phyloP scores from a whole-genome alignment of 2,888 invertebrate species.

The Microplitis manilae region DNA sequence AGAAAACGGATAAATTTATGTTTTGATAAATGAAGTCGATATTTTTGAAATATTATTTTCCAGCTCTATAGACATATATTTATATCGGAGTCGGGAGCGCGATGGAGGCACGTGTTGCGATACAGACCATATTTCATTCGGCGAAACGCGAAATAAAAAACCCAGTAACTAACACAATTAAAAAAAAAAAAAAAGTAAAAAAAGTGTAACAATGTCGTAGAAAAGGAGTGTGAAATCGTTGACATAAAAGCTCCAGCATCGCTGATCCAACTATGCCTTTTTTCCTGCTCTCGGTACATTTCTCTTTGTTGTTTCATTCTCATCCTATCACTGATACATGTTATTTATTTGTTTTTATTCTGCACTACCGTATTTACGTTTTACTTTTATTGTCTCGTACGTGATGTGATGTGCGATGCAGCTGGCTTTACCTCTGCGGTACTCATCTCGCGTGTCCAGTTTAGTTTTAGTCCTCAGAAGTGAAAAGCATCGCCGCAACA shows the following conservation, averaged over 20 bases:
- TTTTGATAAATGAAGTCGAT: slow-evolving; percentile 19
- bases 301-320: not conserved
- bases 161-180: not conserved
- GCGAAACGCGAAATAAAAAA: not conserved
- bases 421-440: not conserved
- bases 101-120: not conserved
- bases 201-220: slow-evolving; percentile 13
- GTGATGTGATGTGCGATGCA: slow-evolving; percentile 2
- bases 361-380: not conserved
- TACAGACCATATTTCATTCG: slow-evolving; percentile 15
- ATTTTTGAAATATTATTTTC: slow-evolving; percentile 11
- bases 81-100: not conserved
- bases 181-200: slow-evolving; percentile 8
- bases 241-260: slow-evolving; percentile 2
- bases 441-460: slow-evolving; percentile 25
- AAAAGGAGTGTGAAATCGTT: slow-evolving; percentile 11
- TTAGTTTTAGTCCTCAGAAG: not conserved
- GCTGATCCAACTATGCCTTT: not conserved
- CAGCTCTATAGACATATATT: not conserved
- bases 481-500: not conserved
- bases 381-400: not conserved
- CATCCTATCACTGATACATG: not conserved
- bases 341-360: slow-evolving; percentile 1
- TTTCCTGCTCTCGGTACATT: not conserved
- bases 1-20: not conserved